These are phyloP conservation scores for Dipus sagitta DNA, from an alignment of 2,797 vertebrate genomes.

Conservation along the genomic window DNA sequence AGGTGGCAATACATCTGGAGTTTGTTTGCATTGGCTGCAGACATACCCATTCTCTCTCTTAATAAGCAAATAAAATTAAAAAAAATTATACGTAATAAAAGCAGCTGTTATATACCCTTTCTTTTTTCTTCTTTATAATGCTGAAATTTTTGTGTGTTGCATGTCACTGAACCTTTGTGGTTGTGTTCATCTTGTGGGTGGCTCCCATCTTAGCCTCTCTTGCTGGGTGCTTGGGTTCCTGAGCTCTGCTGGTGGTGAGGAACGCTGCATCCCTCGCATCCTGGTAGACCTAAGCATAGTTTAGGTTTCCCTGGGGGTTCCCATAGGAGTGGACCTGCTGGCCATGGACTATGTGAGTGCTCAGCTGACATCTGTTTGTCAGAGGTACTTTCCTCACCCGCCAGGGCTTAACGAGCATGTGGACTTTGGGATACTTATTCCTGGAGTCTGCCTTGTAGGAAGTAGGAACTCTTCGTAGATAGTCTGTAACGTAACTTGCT, in stretches of 20 bases:
- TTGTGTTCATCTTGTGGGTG: not conserved
- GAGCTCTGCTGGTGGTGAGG: not conserved
- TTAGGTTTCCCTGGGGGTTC: not conserved
- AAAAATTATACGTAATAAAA: not conserved
- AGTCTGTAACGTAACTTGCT: too few relatives aligned
- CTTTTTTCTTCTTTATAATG: not conserved
- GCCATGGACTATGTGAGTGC: not conserved
- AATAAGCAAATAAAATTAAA: too few relatives aligned
- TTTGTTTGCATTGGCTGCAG: too few relatives aligned
- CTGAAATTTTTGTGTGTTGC: not conserved
- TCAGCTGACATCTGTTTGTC: not conserved
- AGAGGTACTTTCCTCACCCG: not conserved
- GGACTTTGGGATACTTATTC: constrained; percentile 5
- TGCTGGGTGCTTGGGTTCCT: not conserved
- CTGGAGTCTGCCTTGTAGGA: not conserved
- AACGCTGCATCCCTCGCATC: not conserved
- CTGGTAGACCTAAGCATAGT: not conserved
- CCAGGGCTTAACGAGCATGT: not conserved
- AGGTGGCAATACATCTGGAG: too few relatives aligned
- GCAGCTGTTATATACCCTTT: not conserved
- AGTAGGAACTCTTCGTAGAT: not conserved
- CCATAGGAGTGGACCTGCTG: not conserved
- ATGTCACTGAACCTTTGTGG: not conserved
- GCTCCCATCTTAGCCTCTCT: not conserved
- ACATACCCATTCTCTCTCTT: too few relatives aligned